Evolutionary conservation across 2,797 vertebrate genomes (phyloP).

Genomic region (Setipinna tenuifilis): DNA sequence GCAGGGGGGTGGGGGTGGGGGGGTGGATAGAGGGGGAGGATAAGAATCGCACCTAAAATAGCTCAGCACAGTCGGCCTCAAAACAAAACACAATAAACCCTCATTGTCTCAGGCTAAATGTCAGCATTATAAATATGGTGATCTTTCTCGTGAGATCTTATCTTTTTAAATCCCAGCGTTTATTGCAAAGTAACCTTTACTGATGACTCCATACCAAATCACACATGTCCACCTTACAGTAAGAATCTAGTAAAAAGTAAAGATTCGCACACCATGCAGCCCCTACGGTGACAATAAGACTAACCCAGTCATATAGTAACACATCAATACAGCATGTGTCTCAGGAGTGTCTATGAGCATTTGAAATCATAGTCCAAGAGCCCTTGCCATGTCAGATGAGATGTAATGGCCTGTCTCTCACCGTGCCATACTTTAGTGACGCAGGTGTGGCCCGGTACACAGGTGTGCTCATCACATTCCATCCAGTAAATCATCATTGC

Average conservation of each 20-base stretch:
- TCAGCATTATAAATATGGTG: conserved; percentile 2
- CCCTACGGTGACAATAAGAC: too few species aligned
- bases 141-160: not conserved
- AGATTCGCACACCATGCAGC: too few species aligned
- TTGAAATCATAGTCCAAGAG: not conserved
- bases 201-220: not conserved
- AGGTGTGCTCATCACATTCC: not conserved
- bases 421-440: not conserved
- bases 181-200: not conserved
- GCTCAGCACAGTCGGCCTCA: not conserved
- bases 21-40: not conserved
- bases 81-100: conserved; percentile 12
- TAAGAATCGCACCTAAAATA: not conserved
- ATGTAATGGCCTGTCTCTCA: not conserved
- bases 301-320: not conserved
- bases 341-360: not conserved
- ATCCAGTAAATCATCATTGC: not conserved
- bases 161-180: not conserved
- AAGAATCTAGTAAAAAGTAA: too few species aligned
- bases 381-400: not conserved
- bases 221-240: not conserved
- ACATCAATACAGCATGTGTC: not conserved
- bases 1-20: too few species aligned
- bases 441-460: not conserved
- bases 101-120: not conserved